Evolutionary conservation across 2,113 vertebrate genomes (phyloP).

Genomic region (Protomyctophum bolini): DNA sequence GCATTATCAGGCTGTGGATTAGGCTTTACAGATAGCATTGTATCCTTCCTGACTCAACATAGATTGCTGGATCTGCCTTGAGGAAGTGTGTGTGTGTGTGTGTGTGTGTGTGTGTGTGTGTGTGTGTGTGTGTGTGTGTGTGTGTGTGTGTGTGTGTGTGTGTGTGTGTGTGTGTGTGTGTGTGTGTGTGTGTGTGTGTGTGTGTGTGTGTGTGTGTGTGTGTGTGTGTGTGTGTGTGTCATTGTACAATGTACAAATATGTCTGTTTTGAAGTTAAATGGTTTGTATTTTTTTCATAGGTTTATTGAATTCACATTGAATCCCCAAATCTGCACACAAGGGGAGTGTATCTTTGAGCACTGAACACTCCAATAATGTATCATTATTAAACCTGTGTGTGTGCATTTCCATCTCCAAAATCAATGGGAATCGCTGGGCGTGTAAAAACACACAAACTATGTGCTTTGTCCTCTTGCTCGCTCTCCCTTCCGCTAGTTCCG

Average conservation of each 20-base stretch:
- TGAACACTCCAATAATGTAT: too few species aligned
- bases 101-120: constrained; percentile 12
- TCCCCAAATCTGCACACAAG: too few species aligned
- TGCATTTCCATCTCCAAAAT: too few species aligned
- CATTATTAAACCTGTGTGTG: too few species aligned
- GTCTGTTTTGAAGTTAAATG: too few species aligned
- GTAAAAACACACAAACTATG: too few species aligned
- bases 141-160: constrained; percentile 21
- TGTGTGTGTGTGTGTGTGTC: constrained; percentile 13
- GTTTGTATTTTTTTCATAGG: too few species aligned
- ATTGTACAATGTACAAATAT: too few species aligned
- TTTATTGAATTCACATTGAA: too few species aligned
- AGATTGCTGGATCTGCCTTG: constrained; percentile 7
- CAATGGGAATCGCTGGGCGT: too few species aligned
- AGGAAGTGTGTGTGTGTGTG: constrained; percentile 15
- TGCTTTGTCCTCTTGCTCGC: not conserved
- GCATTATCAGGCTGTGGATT: constrained; percentile 31
- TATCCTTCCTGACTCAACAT: constrained; percentile 43
- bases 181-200: constrained; percentile 13
- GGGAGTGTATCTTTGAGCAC: too few species aligned
- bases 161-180: constrained; percentile 18
- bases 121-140: not conserved
- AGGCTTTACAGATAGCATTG: constrained; percentile 46
- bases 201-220: constrained; percentile 14
- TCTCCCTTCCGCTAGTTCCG: not conserved